Evolutionary conservation across 2,113 vertebrate genomes (phyloP), one percentile per base, ranked within the genome.

Genomic region (Entelurus aequoreus): DNA sequence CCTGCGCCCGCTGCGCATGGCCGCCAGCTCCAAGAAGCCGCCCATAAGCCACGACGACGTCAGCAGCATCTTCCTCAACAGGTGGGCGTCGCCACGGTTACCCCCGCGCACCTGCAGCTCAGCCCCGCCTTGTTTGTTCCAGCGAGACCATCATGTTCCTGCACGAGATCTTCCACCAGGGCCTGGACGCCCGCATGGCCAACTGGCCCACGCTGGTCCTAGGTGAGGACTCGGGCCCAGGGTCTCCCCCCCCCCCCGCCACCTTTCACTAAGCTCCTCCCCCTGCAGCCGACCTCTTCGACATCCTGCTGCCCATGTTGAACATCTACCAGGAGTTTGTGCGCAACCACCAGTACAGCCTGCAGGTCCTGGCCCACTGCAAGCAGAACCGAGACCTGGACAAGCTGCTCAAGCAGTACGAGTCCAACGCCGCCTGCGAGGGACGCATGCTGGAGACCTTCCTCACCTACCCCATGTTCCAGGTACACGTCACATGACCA

Each of bases 91-190:
- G 42, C 11, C n/a, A 57, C 13, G 54, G 6, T 38, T 8, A n/a
- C 28, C 51, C 6, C 54, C 6, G 28, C 54, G 2, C 51, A 36
- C 28, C 4, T 5, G 28, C 1, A 6, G 42, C 42, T 46, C 42
- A 46, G 10, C 42, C 42, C 42, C 42, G 7, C 36, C 37, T 48
- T 48, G 77, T 59, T 1, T 13, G 6, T 13, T 79, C 21, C 68
- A 99, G 96, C 85, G 96, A 99, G 91, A 98, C 96, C 68, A 98
- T 99, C 82, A 99, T 99, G 96, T 99, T 99, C 82, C 93, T 99
- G 75, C 96, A 99, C 75, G 94, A 99, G 91, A 98, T 99, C 90
- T 99, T 99, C 89, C 95, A 98, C 77, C 96, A 99, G 80, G 96
- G 96, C 53, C 90, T 99, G 48, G 94, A 97, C 76, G 96, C 96